phyloP scores from a whole-genome alignment of 2,888 invertebrate genomes.

The Tortrix viridana region DNA sequence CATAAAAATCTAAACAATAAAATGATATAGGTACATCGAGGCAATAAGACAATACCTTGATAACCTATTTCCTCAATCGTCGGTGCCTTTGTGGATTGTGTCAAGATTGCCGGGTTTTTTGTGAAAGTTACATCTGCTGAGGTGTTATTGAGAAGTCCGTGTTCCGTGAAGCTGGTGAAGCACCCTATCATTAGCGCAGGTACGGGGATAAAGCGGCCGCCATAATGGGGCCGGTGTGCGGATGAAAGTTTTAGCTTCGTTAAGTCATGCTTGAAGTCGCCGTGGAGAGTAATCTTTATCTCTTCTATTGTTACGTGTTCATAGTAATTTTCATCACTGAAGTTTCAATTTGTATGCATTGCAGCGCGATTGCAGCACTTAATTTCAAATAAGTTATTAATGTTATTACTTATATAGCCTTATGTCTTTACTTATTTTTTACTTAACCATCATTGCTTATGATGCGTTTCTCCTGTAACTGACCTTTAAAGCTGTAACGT shows the following conservation, averaged over 20 bases:
- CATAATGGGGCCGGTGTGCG: constrained; percentile 57
- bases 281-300: constrained; percentile 36
- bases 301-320: constrained; percentile 46
- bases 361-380: not conserved
- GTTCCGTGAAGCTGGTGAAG: constrained; percentile 49
- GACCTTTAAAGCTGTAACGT: no score
- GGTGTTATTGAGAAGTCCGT: constrained; percentile 68
- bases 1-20: constrained; percentile 46
- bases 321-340: constrained; percentile 42
- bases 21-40: constrained; percentile 58
- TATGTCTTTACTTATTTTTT: no score
- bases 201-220: constrained; percentile 54
- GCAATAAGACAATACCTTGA: constrained; percentile 47
- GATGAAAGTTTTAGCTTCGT: constrained; percentile 59
- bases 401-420: not conserved
- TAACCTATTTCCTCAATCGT: constrained; percentile 62
- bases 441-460: no score
- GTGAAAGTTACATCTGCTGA: constrained; percentile 54
- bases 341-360: constrained; percentile 17
- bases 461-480: no score
- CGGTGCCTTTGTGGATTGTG: constrained; percentile 53
- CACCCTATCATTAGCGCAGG: constrained; percentile 78
- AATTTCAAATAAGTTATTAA: not conserved
- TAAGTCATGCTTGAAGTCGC: constrained; percentile 47
- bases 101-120: constrained; percentile 52